Evolutionary conservation across 2,113 vertebrate species (phyloP), one percentile per base, ranked within the genome.

Genomic region (Mus spicilegus): DNA sequence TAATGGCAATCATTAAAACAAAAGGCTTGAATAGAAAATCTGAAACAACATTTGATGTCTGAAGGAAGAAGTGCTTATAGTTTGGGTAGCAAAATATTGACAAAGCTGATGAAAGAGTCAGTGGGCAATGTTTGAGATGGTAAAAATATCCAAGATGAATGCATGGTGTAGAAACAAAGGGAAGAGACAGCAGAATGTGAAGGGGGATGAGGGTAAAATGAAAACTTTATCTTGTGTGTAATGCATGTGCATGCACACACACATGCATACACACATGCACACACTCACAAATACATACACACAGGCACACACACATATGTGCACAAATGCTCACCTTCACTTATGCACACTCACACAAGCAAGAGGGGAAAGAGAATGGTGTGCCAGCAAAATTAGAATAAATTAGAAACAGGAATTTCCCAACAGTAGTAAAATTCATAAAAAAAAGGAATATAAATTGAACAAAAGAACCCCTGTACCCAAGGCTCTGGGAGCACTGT

Each of bases 381-480:
- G 1, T 81, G 26, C 42, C 49, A 92, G 28, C 58, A 92, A 94
- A 93, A 82, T 73, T 17, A 39, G 17, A 87, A 70, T 46, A 76
- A 76, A 33, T 73, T 65, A 87, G 28, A 91, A 67, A 39, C 30
- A 86, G 14, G 20, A 87, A n/a, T 80, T 90, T 82, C 70, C 39
- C 49, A 58, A 49, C 56, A 69, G 5, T 90, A 51, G 76, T 86
- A 63, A 81, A 95, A 58, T 89, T 87, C 16, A 95, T 91, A 78
- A 94, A 93, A 94, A 93, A 87, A 84, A 4, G 2, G 30, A 49
- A 42, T 88, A 39, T 11, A 91, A 36, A 36, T 89, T 46, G 30
- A 20, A 36, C 9, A 80, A 54, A 36, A 36, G 7, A 80, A 80
- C 33, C 51, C 49, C 30, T 20, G 22, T 39, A 80, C 93, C 46